Base-by-base conservation (phyloP, 2,797 vertebrate species). In the Sorex maritimensis region DNA sequence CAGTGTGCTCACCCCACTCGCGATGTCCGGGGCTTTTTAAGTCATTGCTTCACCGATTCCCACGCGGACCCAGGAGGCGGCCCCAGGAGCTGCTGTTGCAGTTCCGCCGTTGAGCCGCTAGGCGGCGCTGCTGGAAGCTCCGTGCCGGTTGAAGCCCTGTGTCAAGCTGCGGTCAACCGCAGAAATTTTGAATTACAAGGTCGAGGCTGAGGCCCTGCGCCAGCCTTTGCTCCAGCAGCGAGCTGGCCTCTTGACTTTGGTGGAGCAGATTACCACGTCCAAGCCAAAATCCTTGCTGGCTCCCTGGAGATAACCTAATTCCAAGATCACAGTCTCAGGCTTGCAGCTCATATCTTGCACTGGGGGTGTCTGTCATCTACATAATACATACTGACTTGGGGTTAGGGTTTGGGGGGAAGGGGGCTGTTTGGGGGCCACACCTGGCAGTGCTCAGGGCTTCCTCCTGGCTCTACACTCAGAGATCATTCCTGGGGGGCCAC, bases 111-210 rank as follows among this genome's bases (percentile, higher is more conserved):
- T 24, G 17, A n/a, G 74, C 30, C 79, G 46, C 69, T 34, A 26
- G 85, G 55, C 0, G 83, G 46, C 63, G 0, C 3, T 17, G 67
- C 19, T 41, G 30, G 1, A 12, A 17, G 9, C 19, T 2, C 0
- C 14, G 10, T 17, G 17, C 30, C 52, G 24, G 28, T 30, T 63
- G 69, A 87, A 74, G 49, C 38, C n/a, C 68, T 71, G 68, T 30
- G 30, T 10, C 30, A 69, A 69, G 67, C 8, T 52, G 49, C 13
- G 49, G 49, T 52, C 49, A 52, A 49, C 9, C 17, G 28, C 38
- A 68, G 49, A 86, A 92, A 73, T 63, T 68, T 44, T 65, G 86
- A 84, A 55, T 85, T 67, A 10, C 2, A 34, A 69, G 63, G 83
- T 14, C 23, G 55, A 34, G 30, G 7, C 38, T 67, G 41, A 34